Conservation (phyloP, 2,797 vertebrate species). For the Cryptoprocta ferox region DNA sequence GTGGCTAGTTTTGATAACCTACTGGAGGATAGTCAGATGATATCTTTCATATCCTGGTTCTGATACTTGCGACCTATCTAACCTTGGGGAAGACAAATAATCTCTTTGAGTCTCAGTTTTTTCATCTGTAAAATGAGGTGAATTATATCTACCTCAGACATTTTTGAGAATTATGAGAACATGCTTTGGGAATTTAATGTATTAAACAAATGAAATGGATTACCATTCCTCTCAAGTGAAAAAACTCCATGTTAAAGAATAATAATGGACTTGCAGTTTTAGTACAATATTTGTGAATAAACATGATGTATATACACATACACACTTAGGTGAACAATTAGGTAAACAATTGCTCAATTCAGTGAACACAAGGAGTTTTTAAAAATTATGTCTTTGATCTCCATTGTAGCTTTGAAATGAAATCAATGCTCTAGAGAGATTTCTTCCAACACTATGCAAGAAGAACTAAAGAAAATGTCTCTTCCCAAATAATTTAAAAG, state of each 20-base stretch:
- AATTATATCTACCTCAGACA: background rate
- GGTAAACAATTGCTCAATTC: background rate
- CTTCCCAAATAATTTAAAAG: constrained; percentile 29
- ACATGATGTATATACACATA: background rate
- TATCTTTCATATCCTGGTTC: constrained; percentile 13
- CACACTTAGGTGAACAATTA: background rate
- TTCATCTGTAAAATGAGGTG: background rate
- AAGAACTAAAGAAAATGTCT: constrained; percentile 16
- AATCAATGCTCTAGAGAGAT: constrained; percentile 9
- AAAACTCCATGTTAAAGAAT: background rate
- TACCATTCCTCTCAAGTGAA: background rate
- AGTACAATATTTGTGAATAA: background rate
- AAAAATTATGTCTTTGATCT: background rate
- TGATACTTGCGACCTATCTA: constrained; percentile 7
- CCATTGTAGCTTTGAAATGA: constrained; percentile 21
- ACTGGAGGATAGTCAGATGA: background rate
- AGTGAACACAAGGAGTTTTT: background rate
- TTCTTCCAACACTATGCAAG: background rate
- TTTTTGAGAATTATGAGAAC: constrained; percentile 40
- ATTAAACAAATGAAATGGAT: constrained; percentile 41
- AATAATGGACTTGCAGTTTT: background rate
- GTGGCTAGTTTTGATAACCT: constrained; percentile 6
- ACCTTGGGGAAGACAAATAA: background rate
- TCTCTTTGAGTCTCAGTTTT: constrained; percentile 32
- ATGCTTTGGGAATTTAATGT: background rate